Evolutionary conservation across 1,140 invertebrate species (phyloP), one percentile per base, ranked within the genome.

Genomic region (Triops longicaudatus): DNA sequence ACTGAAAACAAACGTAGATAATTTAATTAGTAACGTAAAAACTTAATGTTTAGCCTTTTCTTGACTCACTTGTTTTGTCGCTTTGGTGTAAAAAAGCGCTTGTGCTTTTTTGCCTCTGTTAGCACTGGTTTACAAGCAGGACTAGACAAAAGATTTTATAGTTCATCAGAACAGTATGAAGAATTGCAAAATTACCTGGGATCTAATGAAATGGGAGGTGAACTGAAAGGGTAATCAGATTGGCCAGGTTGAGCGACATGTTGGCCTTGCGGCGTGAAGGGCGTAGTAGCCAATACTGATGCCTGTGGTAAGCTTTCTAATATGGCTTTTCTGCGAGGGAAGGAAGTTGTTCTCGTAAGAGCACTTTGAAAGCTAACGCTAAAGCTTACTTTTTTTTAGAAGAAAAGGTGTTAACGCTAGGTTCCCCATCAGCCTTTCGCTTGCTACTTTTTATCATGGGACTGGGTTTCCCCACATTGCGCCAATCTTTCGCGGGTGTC

Each of bases 401-500:
- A n/a, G 85, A 85, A 22, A 84, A 82, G 76, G 83, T 84, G 63
- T 75, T 17, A 79, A 74, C 5, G 80, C 77, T 76, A 86, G 84
- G 17, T 78, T 76, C 76, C 27, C 27, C 9, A 72, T 76, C 76
- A 10, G 63, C 76, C 28, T 72, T 76, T 17, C 76, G 76, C 27
- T 76, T 76, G 17, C 80, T 77, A 85, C 85, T 85, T 88, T 90
- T 80, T 89, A 87, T 81, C 89, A 91, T 82, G 91, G 72, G 28
- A 72, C 31, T 76, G 14, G 37, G 63, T 28, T 72, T 43, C 27
- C n/a, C 63, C 22, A 42, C 26, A 28, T 31, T 43, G 41, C 50
- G 50, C 22, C 50, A 22, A 63, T 63, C 50, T 63, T 63, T 91
- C 0, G 85, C 84, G 79, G 86, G 86, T 82, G 85, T 86, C 81